Evolutionary conservation across 2,113 vertebrate species (phyloP), one percentile per base, ranked within the genome.

Genomic region (Chlamydotis undulata): DNA sequence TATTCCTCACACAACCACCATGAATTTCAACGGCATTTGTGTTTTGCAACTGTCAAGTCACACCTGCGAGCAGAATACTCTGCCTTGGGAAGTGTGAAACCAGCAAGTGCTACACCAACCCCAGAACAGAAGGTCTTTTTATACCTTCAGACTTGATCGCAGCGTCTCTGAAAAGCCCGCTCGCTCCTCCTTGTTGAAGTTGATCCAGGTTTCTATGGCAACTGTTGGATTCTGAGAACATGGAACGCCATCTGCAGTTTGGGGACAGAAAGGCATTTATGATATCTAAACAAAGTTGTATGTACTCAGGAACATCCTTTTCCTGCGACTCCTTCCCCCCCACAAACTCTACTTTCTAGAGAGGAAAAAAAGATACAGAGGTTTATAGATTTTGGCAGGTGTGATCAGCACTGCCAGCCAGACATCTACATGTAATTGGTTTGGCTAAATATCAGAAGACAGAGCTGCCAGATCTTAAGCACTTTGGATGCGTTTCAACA

Each of bases 121-220:
- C 41, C 0, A 0, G 37, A 76, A 78, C 53, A 87, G 64, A 63
- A 83, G 37, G 33, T 86, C 43, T 37, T 45, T 47, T 87, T 53
- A 91, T 98, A 99, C 99, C 99, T 99, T 99, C 41, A 99, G 98
- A 92, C 98, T 99, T 3, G 99, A 99, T 87, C 95, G 98, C 19
- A 99, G 99, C 5, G 98, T 98, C 81, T 98, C 98, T 16, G 98
- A 98, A 96, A 99, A 99, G 95, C 98, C 98, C 8, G 98, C 99
- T 93, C 99, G 98, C 90, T 99, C 99, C 73, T 99, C 99, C 97
- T 99, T 99, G 97, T 99, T 99, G 97, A 99, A 98, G 96, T 98
- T 99, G 96, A 99, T 99, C 99, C 99, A 99, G 7, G 99, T 98
- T 94, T 99, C 98, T 56, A 99, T 99, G 50, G 99, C 99, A 96